Base-by-base conservation (phyloP, 1,140 invertebrate genomes). In the Drosophila yakuba region DNA sequence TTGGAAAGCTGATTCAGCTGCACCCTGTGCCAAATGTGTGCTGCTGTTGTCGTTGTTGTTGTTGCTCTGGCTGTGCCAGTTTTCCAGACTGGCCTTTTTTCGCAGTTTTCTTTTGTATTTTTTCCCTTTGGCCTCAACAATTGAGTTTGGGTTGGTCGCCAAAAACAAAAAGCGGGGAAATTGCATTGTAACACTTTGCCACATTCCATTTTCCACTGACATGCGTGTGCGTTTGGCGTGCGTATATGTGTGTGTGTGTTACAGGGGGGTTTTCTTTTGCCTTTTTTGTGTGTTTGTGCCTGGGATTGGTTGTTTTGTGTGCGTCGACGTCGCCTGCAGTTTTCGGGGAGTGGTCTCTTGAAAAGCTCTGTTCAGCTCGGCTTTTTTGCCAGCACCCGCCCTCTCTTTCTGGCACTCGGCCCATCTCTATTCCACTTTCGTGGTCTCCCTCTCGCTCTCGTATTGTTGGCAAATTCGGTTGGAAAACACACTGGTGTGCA, bases 261-360 rank as follows among this genome's bases (percentile, higher is more conserved):
- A n/a, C 23, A 10, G 3, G 47, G 47, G 62, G 60, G 36, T 69
- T 73, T 83, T 80, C 72, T 74, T 83, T 83, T 80, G 64, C 71
- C 57, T 61, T 78, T 82, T 74, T 69, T 80, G 69, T 85, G 67
- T 71, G 64, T 71, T 71, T 90, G 67, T 84, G 85, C 89, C 88
- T 91, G 88, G 83, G 88, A 91, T 91, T 91, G 88, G 88, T 91
- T 91, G 89, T 90, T 89, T 89, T 89, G 84, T 85, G 84, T 89
- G 74, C 84, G 84, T 89, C 68, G 67, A 89, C 76, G 84, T 89
- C 64, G 84, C 84, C 80, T 88, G 84, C 86, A 88, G 80, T 88
- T 90, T 90, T 91, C 62, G 83, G 88, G 88, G 88, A 91, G 88
- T 91, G 88, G 88, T 91, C 88, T 91, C 84, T 57, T 38, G 45